Evolutionary conservation across 2,888 invertebrate species (phyloP).

Genomic region (Perdita meconis): DNA sequence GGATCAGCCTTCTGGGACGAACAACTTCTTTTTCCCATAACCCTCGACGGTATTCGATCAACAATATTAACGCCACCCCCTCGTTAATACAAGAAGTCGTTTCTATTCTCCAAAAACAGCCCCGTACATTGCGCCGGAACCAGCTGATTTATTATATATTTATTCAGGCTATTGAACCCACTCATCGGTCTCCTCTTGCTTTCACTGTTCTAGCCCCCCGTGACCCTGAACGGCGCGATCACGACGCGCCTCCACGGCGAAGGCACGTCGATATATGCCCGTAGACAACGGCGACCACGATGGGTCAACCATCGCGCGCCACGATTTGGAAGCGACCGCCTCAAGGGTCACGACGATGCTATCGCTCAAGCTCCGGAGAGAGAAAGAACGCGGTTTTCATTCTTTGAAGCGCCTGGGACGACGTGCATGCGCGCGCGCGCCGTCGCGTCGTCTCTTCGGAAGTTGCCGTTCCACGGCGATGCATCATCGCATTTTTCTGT

Average conservation of each 20-base stretch:
- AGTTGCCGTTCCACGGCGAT: slow-evolving; percentile 37
- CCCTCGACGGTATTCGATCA: slow-evolving; percentile 21
- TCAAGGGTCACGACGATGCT: slow-evolving; percentile 61
- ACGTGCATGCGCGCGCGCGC: slow-evolving; percentile 31
- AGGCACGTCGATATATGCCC: slow-evolving; percentile 47
- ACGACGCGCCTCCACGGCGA: slow-evolving; percentile 49
- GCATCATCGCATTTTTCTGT: slow-evolving; percentile 48
- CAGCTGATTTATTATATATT: slow-evolving; percentile 18
- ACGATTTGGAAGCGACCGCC: slow-evolving; percentile 34
- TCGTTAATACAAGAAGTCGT: too few species aligned
- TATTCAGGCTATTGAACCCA: slow-evolving; percentile 49
- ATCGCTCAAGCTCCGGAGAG: slow-evolving; percentile 53
- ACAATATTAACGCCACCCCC: slow-evolving; percentile 33
- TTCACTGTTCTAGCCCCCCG: slow-evolving; percentile 53
- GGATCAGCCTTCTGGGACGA: too few species aligned
- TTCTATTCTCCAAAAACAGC: too few species aligned
- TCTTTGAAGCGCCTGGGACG: slow-evolving; percentile 43
- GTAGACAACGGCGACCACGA: slow-evolving; percentile 55
- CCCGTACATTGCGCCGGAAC: too few species aligned
- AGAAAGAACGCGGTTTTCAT: slow-evolving; percentile 47
- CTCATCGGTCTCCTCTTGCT: slow-evolving; percentile 34
- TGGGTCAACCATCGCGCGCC: slow-evolving; percentile 48
- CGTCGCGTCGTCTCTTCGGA: slow-evolving; percentile 32
- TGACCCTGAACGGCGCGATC: slow-evolving; percentile 66
- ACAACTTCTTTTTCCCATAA: too few species aligned